Percentiles rank a stretch among this genome's conserved stretches.
Conservation (phyloP, 2,797 vertebrate genomes). For the Gymnoscopelus braueri region DNA sequence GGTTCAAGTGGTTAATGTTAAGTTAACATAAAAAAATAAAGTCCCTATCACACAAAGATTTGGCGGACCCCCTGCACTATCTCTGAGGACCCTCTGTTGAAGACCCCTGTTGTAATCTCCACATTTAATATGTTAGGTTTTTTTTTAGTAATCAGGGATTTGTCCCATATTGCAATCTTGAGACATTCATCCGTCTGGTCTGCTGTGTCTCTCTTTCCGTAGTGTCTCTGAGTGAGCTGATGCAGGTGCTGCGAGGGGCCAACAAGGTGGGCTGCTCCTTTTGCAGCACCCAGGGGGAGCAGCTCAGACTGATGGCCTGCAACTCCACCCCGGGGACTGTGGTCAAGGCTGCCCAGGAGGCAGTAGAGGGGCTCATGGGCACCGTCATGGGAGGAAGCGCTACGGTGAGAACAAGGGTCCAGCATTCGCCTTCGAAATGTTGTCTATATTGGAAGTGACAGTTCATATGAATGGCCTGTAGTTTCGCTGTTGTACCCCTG, state of each 20-base stretch:
- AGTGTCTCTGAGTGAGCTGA: slow-evolving; percentile 78
- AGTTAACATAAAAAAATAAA: no score
- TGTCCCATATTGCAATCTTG: neutral
- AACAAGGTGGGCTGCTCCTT: slow-evolving; percentile 81
- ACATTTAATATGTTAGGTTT: no score
- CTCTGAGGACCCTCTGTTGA: no score
- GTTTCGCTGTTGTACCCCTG: no score
- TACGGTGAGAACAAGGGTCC: slow-evolving; percentile 53
- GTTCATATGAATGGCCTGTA: no score
- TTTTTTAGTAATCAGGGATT: no score
- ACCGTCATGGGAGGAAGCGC: slow-evolving; percentile 59
- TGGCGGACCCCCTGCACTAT: no score
- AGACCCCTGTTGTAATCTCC: no score
- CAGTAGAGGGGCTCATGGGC: slow-evolving; percentile 65
- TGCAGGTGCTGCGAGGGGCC: slow-evolving; percentile 82
- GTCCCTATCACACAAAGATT: no score
- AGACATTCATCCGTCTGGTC: neutral
- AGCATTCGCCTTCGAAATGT: no score
- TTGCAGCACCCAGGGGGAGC: slow-evolving; percentile 77
- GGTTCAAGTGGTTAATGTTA: no score
- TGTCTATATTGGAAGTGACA: no score
- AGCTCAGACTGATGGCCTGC: slow-evolving; percentile 73
- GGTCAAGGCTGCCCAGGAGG: slow-evolving; percentile 70
- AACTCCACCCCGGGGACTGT: slow-evolving; percentile 78
- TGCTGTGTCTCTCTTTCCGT: neutral